Base-by-base conservation (phyloP, 2,113 vertebrate genomes). In the Scortum barcoo region DNA sequence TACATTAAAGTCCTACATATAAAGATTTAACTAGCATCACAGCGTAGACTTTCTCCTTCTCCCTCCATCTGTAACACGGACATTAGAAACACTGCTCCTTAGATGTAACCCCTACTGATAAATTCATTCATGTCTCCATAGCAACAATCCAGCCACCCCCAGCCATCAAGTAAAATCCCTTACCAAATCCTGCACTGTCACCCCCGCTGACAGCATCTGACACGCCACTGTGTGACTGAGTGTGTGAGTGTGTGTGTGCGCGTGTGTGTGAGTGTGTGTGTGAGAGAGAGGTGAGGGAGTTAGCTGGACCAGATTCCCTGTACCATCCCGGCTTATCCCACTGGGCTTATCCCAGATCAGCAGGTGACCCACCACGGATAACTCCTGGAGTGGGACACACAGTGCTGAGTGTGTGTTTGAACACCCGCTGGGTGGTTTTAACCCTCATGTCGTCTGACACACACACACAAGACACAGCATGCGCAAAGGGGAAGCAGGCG, bases 281-380 rank as follows among this genome's bases (percentile, higher is more conserved):
- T 22, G 28, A 16, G 46, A 61, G 82, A 69, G 33, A 3, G 81
- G 72, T 74, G 73, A 63, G 54, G 73, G 75, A 82, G 86, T 86
- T 71, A 78, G 85, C 48, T 11, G 3, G 46, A 71, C 61, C 68
- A 89, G 92, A 90, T 85, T 90, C 81, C 62, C 89, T 88, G 79
- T 81, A 80, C 85, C 87, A 90, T 93, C 88, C 72, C 17, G 65
- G 89, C 87, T 92, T 89, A 93, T 89, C 87, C 86, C 75, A 80
- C 72, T 78, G 76, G 85, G 88, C 78, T 93, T 91, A 93, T 93
- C 93, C 91, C 83, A 89, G 91, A 91, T 93, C 92, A 93, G 88
- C 90, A 91, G 90, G 88, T 93, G 88, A 85, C 80, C 86, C 85
- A 84, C 79, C 87, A 86, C 81, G 78, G 88, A 90, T 91, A 85